phyloP scores from a whole-genome alignment of 2,797 vertebrate genomes.

The Acomys russatus region DNA sequence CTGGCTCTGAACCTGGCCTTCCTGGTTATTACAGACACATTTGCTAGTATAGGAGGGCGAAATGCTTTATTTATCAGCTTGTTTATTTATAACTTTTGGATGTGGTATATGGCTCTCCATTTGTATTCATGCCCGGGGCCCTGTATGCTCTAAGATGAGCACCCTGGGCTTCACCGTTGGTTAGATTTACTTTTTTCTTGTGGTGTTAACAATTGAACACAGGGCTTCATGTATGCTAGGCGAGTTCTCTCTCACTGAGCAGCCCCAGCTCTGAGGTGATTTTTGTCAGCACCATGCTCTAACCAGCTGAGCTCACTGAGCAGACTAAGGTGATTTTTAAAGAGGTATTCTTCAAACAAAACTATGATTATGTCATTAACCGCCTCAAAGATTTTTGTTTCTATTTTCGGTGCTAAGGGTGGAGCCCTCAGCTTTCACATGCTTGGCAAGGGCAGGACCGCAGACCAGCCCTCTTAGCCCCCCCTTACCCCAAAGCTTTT shows the following conservation, averaged over 20 bases:
- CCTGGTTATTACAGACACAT: not conserved
- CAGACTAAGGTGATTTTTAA: not conserved
- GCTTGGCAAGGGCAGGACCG: not conserved
- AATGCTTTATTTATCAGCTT: conserved; percentile 50
- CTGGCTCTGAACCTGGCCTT: conserved; percentile 1
- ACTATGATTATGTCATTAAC: conserved; percentile 37
- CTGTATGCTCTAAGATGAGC: not conserved
- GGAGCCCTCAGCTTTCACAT: not conserved
- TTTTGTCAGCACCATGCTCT: not conserved
- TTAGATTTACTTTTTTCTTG: not conserved
- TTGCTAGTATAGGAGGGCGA: not conserved
- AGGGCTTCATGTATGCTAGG: not conserved
- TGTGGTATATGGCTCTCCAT: not conserved
- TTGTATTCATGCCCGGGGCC: not conserved
- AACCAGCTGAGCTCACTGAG: not conserved
- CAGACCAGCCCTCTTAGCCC: not conserved
- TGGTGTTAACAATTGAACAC: not conserved
- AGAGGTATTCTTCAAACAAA: conserved; percentile 16
- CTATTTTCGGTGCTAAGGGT: not conserved
- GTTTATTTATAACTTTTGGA: conserved; percentile 38
- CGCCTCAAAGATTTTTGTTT: not conserved
- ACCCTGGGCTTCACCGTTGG: conserved; percentile 22
- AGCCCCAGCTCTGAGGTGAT: not conserved
- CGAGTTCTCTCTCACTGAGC: not conserved
- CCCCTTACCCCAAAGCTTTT: conserved; percentile 6